Evolutionary conservation across 2,797 vertebrate genomes (phyloP), one percentile per base, ranked within the genome.

Genomic region (Naso thynnoides): DNA sequence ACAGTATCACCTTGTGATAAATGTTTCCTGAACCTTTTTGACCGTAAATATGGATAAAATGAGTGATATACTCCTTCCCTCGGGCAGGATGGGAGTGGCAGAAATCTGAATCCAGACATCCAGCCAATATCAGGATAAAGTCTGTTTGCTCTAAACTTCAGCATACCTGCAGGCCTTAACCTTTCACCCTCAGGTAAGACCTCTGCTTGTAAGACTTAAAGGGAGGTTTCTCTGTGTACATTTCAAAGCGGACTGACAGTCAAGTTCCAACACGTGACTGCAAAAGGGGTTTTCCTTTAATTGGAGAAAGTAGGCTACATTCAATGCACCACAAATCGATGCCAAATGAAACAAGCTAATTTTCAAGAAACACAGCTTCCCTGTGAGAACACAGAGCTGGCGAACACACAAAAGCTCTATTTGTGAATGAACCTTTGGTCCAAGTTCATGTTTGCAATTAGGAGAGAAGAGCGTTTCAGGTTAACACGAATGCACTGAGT

Each of bases 111-210:
- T 36, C 14, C 52, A 21, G 61, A 56, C 26, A 36, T 11, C 13
- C 33, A 11, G 33, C 33, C 33, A 36, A 11, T 36, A 72, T 66
- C 23, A 62, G 50, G 42, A 24, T 42, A 74, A 70, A 67, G 47
- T 78, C 56, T 64, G 49, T 65, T 53, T 50, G 38, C 59, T 42
- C 8, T 55, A 56, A 76, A 65, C 47, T 11, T 16, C 16, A 67
- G 27, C 6, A 4, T 79, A 52, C 74, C 91, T 87, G 41, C 56
- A 70, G 82, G 86, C 65, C 78, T 9, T 81, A 26, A 93, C 84
- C 91, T 90, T 83, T 89, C 61, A 87, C 85, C 88, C 86, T 60
- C 10, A 73, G 68, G 58, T 84, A 70, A 86, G 70, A 81, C 67
- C 59, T 71, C 69, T 60, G 41, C 84, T 65, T 89, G 48, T 57